A percentile compares a stretch with the other conserved stretches of the same genome.
phyloP scores from a whole-genome alignment of 2,888 invertebrate species.

The Tupiocoris notatus region DNA sequence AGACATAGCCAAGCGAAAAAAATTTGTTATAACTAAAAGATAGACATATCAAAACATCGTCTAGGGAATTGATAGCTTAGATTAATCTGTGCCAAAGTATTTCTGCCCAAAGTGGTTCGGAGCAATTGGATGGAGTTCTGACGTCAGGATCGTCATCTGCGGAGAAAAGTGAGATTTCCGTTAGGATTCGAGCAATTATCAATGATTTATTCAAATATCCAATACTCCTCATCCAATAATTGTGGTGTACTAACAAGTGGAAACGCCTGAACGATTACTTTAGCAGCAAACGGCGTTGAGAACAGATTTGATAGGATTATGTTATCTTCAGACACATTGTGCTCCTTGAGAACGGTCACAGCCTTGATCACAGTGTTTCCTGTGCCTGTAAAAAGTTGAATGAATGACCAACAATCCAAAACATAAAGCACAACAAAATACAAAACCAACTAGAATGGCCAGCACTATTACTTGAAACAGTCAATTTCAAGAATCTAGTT shows the following conservation, averaged over 20 bases:
- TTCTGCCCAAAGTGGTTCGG: conserved; percentile 98
- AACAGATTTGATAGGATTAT: conserved; percentile 97
- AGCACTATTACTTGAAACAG: too few relatives aligned
- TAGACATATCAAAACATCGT: too few relatives aligned
- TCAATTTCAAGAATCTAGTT: background rate
- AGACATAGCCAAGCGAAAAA: too few relatives aligned
- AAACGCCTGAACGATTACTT: conserved; percentile 77
- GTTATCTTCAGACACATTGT: conserved; percentile 88
- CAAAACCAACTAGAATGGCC: background rate
- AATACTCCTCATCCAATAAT: too few relatives aligned
- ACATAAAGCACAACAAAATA: background rate
- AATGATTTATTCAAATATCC: too few relatives aligned
- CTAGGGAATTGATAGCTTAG: background rate
- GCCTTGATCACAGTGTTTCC: conserved; percentile 96
- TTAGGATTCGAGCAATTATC: too few relatives aligned
- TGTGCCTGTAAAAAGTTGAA: conserved; percentile 60
- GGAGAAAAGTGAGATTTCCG: conserved; percentile 40
- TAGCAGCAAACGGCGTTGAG: conserved; percentile 88
- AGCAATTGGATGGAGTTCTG: conserved; percentile 90
- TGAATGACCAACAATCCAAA: background rate
- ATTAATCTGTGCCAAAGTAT: conserved; percentile 95
- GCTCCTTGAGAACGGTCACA: conserved; percentile 89
- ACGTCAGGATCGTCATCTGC: conserved; percentile 90
- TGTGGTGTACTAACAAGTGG: conserved; percentile 64
- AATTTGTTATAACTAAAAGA: too few relatives aligned